Evolutionary conservation across 64 coral and sea anemone genomes (phyloP).

Genomic region (Porites australiensis): DNA sequence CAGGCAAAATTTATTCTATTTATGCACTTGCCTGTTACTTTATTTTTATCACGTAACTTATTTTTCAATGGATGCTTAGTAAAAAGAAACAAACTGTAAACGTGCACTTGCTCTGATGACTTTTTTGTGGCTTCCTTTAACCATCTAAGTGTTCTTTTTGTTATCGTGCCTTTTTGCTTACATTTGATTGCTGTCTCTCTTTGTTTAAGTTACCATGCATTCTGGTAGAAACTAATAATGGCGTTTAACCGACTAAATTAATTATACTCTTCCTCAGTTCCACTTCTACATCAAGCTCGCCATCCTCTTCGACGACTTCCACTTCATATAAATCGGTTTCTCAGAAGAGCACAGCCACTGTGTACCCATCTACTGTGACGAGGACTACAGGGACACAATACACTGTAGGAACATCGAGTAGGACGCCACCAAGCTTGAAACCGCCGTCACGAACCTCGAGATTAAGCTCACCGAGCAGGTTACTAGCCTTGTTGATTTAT

Average conservation of each 20-base stretch:
- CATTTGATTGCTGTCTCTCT: too few species aligned
- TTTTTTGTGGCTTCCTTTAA: too few species aligned
- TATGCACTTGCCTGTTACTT: too few species aligned
- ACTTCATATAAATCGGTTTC: conserved; percentile 1
- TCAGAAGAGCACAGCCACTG: neutral
- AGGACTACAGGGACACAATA: conserved; percentile 7
- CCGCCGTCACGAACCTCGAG: conserved; percentile 20
- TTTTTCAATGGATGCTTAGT: too few species aligned
- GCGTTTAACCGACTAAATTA: neutral
- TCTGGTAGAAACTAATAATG: too few species aligned
- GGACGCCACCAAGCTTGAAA: conserved; percentile 44
- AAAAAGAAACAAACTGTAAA: too few species aligned
- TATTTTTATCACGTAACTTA: too few species aligned
- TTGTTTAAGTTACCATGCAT: too few species aligned
- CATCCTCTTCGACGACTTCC: neutral
- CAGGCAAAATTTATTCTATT: too few species aligned
- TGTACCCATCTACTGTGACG: neutral
- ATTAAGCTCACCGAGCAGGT: conserved; percentile 15
- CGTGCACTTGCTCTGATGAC: too few species aligned
- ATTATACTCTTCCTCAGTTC: neutral
- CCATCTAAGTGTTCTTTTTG: too few species aligned
- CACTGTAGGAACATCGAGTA: conserved; percentile 1
- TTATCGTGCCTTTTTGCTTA: too few species aligned
- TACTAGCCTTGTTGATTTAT: neutral
- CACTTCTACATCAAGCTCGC: neutral